These are phyloP conservation scores for Metalampra italica DNA, from an alignment of 2,888 invertebrate species.

Conservation along the genomic window DNA sequence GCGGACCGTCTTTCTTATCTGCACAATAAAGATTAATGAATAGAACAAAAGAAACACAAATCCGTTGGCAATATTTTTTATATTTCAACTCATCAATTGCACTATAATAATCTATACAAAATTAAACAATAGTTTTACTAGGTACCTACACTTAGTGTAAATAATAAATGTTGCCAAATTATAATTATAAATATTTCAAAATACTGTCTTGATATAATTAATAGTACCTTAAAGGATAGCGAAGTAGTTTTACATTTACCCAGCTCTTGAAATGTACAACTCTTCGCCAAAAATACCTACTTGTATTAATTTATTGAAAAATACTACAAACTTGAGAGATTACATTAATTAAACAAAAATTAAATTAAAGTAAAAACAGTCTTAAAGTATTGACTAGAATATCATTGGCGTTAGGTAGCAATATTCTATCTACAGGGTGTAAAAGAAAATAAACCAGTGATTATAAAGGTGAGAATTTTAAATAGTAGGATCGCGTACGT, in stretches of 20 bases:
- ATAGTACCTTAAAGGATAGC: conserved; percentile 32
- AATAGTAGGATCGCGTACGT: too few relatives aligned
- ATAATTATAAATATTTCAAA: conserved; percentile 26
- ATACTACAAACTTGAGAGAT: conserved; percentile 13
- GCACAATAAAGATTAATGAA: not conserved
- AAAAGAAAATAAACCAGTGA: too few relatives aligned
- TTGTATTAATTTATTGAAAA: conserved; percentile 13
- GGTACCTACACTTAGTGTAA: conserved; percentile 47
- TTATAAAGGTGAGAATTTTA: not conserved
- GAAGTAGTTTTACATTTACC: conserved; percentile 70
- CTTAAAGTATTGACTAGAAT: conserved; percentile 48
- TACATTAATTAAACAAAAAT: conserved; percentile 8
- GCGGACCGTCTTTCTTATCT: too few relatives aligned
- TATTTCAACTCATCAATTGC: conserved; percentile 73
- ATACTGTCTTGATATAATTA: conserved; percentile 24
- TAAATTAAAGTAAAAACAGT: conserved; percentile 33
- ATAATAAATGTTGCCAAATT: conserved; percentile 39
- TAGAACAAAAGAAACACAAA: conserved; percentile 15
- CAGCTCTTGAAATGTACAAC: conserved; percentile 73
- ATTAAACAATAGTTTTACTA: conserved; percentile 51
- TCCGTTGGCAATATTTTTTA: conserved; percentile 63
- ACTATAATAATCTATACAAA: conserved; percentile 70
- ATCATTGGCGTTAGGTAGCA: not conserved
- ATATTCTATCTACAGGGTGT: too few relatives aligned
- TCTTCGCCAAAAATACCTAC: conserved; percentile 42